These are phyloP conservation scores for Scopus umbretta DNA, from an alignment of 2,113 vertebrate species.

Conservation along the genomic window DNA sequence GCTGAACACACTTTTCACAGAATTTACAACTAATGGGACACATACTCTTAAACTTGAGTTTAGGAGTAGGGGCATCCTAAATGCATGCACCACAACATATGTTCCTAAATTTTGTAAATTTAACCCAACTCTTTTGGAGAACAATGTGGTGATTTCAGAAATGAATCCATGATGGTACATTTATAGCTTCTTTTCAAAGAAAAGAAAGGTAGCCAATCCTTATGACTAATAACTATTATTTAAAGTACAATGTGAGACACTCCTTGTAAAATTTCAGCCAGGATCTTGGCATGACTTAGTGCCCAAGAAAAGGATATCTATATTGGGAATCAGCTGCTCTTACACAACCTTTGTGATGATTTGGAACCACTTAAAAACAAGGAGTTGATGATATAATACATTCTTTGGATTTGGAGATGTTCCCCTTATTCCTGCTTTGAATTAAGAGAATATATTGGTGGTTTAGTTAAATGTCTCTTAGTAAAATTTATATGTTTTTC, in stretches of 20 bases:
- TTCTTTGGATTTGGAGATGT: constrained; percentile 49
- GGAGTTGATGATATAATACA: neutral
- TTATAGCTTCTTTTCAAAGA: constrained; percentile 55
- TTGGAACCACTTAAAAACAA: constrained; percentile 64
- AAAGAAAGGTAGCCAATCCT: constrained; percentile 61
- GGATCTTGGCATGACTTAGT: constrained; percentile 31
- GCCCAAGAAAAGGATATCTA: constrained; percentile 38
- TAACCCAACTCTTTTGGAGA: constrained; percentile 6
- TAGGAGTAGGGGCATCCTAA: neutral
- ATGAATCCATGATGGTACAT: constrained; percentile 31
- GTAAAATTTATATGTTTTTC: neutral
- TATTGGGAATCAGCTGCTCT: constrained; percentile 20
- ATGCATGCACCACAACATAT: neutral
- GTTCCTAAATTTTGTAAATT: neutral
- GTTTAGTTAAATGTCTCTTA: constrained; percentile 25
- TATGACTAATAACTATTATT: constrained; percentile 60
- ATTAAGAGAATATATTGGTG: constrained; percentile 15
- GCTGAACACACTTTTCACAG: neutral
- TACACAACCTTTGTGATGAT: constrained; percentile 43
- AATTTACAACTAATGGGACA: neutral
- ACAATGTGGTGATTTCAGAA: constrained; percentile 21
- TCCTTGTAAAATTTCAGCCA: constrained; percentile 46
- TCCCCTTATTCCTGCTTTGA: constrained; percentile 27
- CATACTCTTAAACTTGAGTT: neutral
- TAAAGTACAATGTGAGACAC: constrained; percentile 40